Base-by-base conservation (phyloP, 2,888 invertebrate species). In the Orthosia cruda region DNA sequence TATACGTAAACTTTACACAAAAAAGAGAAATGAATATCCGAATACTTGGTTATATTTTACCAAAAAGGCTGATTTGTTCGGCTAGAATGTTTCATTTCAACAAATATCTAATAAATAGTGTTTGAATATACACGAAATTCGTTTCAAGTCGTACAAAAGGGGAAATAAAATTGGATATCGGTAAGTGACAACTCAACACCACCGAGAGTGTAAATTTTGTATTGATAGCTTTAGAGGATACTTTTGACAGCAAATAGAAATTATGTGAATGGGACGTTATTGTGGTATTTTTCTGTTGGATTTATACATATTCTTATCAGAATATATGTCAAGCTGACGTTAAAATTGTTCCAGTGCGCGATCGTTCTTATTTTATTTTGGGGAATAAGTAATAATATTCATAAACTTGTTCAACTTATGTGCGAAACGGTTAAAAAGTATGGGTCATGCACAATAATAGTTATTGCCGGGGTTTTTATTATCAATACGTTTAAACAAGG, bases 101-200 rank as follows among this genome's bases (percentile, higher is more conserved):
- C 50, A 52, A 65, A 67, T 20, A 57, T 63, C 40, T 50, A 40
- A 61, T 63, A 81, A 80, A 81, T 77, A 77, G 71, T 66, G 45
- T 80, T 73, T 59, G 64, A 76, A 81, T 74, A 67, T 77, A 81
- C 71, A 74, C 57, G 57, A 74, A 74, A 71, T 70, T 84, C 69
- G 66, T 77, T 77, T 83, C 73, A 73, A 83, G 62, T 45, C 61
- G 67, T 59, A 54, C 45, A 58, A 49, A 50, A 72, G 57, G 54
- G 59, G 69, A 40, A 77, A 72, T 84, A 67, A 68, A 80, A 80
- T 80, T 84, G 84, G 63, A 77, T 84, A 80, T 77, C 66, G 77
- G 81, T 71, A 83, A 71, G 81, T 81, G 76, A 76, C 80, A 73
- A 76, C 54, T 73, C 77, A 84, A 71, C 66, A 61, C 49, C 50